Base-by-base conservation (phyloP, 2,888 invertebrate species). In the Drosophila nr. medialis region DNA sequence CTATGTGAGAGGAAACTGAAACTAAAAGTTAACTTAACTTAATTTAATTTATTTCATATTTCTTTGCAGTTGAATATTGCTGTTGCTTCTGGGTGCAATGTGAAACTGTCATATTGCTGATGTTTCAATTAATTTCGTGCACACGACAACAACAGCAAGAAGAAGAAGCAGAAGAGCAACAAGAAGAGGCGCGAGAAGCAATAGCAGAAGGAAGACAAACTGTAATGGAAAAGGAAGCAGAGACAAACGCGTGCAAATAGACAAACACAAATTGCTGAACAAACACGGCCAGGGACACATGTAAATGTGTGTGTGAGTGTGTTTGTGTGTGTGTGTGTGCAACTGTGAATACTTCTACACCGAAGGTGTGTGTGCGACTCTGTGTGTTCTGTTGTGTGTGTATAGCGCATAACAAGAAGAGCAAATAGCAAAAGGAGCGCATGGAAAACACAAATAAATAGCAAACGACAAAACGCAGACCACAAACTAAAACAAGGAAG, bases 401-500 rank as follows among this genome's bases (percentile, higher is more conserved):
- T 42, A 21, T 21, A 80, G 77, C 72, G 64, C 77, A 79, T 88
- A 86, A 90, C 89, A 79, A 70, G 72, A 85, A 79, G 73, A 76
- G 81, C 75, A 83, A 86, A 87, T 76, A 88, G 83, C 73, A 81
- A 45, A 15, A 66, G 75, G 63, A 85, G 81, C 77, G 79, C 76
- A 71, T 74, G 73, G 75, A 85, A 78, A 76, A 83, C 79, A 89
- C 81, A 90, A 83, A 88, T 79, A 85, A 82, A 87, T 82, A 85
- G 82, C 77, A 64, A 81, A 73, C 72, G 77, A 81, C 87, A 75
- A 69, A 84, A 76, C 73, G 71, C 82, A 66, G 67, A 50, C 74
- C 69, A 76, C 66, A 75, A 45, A 63, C 74, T 68, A 67, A 67
- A 73, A 58, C 51, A 42, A 49, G 42, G 64, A 64, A 42, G 53